A percentile compares a stretch with the other conserved stretches of the same genome.
Conservation (phyloP, 2,113 vertebrate genomes). For the Gadus macrocephalus region DNA sequence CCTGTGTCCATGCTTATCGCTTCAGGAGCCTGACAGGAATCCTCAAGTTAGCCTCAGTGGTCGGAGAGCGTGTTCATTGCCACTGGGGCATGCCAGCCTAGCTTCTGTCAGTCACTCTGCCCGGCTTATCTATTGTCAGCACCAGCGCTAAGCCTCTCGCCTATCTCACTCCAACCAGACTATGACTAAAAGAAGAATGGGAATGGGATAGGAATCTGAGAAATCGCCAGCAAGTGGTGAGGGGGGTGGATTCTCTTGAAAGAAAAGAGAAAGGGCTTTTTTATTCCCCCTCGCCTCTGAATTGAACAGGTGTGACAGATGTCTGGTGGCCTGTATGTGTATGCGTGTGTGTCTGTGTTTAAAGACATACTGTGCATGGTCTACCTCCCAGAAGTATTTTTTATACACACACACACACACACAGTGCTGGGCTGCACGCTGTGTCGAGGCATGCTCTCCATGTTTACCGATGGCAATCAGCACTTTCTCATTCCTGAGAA, state of each 20-base stretch:
- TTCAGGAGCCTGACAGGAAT: slow-evolving; percentile 9
- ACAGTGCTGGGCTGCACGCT: slow-evolving; percentile 17
- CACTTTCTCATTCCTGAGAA: slow-evolving; percentile 60
- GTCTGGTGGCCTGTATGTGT: slow-evolving; percentile 29
- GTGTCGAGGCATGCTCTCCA: slow-evolving; percentile 41
- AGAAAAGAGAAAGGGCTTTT: slow-evolving; percentile 35
- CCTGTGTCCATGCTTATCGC: slow-evolving; percentile 1
- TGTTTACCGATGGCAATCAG: slow-evolving; percentile 65
- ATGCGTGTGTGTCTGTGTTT: slow-evolving; percentile 18
- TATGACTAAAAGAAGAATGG: slow-evolving; percentile 35
- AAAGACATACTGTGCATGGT: slow-evolving; percentile 26
- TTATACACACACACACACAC: neutral
- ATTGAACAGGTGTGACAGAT: slow-evolving; percentile 58
- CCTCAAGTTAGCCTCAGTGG: slow-evolving; percentile 9
- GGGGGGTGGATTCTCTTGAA: neutral
- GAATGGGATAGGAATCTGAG: slow-evolving; percentile 49
- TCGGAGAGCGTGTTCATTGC: slow-evolving; percentile 30
- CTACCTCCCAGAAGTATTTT: slow-evolving; percentile 51
- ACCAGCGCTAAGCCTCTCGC: slow-evolving; percentile 26
- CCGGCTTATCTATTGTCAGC: slow-evolving; percentile 25
- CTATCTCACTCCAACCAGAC: slow-evolving; percentile 34
- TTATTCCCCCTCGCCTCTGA: slow-evolving; percentile 30
- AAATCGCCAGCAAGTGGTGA: slow-evolving; percentile 27
- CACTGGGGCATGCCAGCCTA: slow-evolving; percentile 32
- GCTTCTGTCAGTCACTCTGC: slow-evolving; percentile 15